Evolutionary conservation across 1,140 invertebrate species (phyloP).

Genomic region (Drosophila auraria): DNA sequence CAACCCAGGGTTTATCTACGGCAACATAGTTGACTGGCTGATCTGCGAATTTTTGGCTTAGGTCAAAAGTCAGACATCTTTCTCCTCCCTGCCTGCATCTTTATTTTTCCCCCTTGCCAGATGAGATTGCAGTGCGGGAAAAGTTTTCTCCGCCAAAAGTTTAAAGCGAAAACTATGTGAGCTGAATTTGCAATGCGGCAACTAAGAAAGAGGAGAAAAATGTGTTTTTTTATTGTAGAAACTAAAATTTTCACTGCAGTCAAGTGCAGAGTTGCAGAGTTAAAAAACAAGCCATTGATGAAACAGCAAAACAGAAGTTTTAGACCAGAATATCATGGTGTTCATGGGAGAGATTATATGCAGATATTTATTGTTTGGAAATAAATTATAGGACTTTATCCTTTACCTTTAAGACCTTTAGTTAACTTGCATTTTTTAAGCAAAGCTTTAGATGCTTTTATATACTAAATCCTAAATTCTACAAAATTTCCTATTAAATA

Average conservation of each 20-base stretch:
- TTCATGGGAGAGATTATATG: neutral
- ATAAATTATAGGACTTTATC: neutral
- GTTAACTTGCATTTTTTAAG: neutral
- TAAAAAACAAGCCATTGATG: slow-evolving; percentile 28
- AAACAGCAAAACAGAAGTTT: slow-evolving; percentile 20
- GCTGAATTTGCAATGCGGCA: slow-evolving; percentile 77
- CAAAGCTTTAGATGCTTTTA: neutral
- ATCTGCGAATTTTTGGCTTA: slow-evolving; percentile 11
- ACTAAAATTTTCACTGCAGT: slow-evolving; percentile 28
- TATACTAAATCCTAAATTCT: neutral
- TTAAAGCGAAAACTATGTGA: slow-evolving; percentile 71
- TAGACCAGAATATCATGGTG: neutral
- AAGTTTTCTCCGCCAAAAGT: slow-evolving; percentile 49
- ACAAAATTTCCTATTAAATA: neutral
- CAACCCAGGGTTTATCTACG: slow-evolving; percentile 7
- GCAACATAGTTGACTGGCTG: slow-evolving; percentile 16
- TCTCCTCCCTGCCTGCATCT: neutral
- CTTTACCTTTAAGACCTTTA: no score
- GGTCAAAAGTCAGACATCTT: slow-evolving; percentile 45
- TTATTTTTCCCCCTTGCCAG: neutral
- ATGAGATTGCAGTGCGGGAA: slow-evolving; percentile 21
- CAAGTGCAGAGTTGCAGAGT: slow-evolving; percentile 38
- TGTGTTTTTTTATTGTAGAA: slow-evolving; percentile 4
- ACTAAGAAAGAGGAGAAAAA: slow-evolving; percentile 15
- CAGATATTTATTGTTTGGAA: slow-evolving; percentile 1